Conservation (phyloP, 1,140 invertebrate species). For the Venustaconcha ellipsiformis region DNA sequence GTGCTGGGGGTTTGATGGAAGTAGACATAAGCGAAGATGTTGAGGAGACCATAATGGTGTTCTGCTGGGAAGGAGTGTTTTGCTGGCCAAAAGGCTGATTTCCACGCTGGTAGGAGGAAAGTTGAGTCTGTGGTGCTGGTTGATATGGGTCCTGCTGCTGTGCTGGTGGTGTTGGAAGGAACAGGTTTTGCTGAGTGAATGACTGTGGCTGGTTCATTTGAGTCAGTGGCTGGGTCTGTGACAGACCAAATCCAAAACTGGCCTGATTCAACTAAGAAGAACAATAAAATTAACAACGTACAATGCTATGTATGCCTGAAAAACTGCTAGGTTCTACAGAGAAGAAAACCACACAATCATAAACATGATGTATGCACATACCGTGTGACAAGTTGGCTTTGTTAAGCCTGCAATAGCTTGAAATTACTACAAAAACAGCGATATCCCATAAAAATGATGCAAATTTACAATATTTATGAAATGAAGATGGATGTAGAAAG, state of each 20-base stretch:
- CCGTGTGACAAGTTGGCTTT: no score
- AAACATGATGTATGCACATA: background rate
- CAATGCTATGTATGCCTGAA: background rate
- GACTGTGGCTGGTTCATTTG: constrained; percentile 69
- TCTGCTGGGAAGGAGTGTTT: constrained; percentile 75
- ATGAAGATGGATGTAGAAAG: no score
- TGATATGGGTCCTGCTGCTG: constrained; percentile 65
- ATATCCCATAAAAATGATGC: no score
- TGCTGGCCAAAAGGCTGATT: constrained; percentile 53
- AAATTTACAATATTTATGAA: no score
- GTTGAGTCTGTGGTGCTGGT: constrained; percentile 72
- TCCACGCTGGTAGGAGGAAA: constrained; percentile 29
- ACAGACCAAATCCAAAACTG: constrained; percentile 74
- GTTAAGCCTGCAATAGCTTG: no score
- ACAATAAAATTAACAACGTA: constrained; percentile 4
- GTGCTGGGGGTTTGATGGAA: constrained; percentile 83
- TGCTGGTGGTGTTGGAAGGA: constrained; percentile 59
- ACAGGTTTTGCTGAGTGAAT: constrained; percentile 59
- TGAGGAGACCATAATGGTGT: constrained; percentile 89
- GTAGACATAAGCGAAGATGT: constrained; percentile 91
- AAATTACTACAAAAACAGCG: no score
- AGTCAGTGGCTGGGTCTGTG: constrained; percentile 75
- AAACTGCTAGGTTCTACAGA: background rate
- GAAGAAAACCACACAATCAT: no score
- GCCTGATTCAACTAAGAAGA: constrained; percentile 78